phyloP scores from a whole-genome alignment of 2,113 vertebrate species.

The Empidonax alnorum region DNA sequence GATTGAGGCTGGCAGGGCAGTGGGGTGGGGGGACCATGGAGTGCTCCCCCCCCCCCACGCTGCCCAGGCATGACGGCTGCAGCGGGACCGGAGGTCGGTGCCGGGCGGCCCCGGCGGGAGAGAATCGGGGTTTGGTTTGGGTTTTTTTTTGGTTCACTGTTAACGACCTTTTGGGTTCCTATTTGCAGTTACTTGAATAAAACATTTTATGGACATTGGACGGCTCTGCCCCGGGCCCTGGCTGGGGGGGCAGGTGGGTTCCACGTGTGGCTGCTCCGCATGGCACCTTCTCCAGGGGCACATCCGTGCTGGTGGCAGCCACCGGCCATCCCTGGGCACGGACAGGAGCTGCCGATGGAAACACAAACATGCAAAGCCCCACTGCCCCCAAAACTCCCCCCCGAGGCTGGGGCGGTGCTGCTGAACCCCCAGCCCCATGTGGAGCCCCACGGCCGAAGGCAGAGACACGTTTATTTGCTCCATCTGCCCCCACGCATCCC shows the following conservation, averaged over 20 bases:
- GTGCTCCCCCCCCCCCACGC: neutral
- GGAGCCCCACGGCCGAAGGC: neutral
- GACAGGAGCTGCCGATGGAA: neutral
- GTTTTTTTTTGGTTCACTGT: constrained; percentile 11
- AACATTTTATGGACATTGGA: constrained; percentile 70
- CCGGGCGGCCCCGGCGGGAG: neutral
- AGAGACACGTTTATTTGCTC: neutral
- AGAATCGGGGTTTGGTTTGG: neutral
- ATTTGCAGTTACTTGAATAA: constrained; percentile 86
- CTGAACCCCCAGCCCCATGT: neutral
- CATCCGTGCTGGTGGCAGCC: neutral
- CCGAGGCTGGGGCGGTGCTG: neutral
- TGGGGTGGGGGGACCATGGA: neutral
- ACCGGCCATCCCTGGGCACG: neutral
- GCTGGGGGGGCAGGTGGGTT: neutral
- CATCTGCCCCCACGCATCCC: neutral
- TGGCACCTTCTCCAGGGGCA: neutral
- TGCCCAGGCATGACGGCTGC: neutral
- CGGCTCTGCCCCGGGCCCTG: neutral
- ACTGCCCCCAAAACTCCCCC: fast-evolving
- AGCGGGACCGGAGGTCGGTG: constrained; percentile 25
- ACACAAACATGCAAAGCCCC: neutral
- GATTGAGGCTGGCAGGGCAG: neutral
- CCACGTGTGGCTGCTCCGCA: neutral
- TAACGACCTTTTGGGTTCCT: constrained; percentile 75